These are phyloP conservation scores for Dascyllus trimaculatus DNA, from an alignment of 2,113 vertebrate species.

Conservation along the genomic window DNA sequence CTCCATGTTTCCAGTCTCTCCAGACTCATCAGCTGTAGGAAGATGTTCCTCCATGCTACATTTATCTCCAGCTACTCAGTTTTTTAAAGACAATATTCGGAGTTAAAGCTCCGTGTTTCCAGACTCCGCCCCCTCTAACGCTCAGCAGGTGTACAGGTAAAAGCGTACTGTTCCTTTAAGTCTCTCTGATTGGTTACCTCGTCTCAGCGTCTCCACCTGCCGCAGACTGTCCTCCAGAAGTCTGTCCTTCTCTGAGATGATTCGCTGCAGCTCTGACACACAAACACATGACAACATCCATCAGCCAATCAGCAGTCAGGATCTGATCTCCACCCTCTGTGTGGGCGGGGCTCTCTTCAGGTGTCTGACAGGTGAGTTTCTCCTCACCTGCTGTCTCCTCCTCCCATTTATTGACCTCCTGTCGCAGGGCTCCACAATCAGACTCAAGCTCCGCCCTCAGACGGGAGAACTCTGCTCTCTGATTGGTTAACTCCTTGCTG, in stretches of 20 bases:
- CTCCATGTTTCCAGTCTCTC: too few species aligned
- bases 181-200: slow-evolving; percentile 77
- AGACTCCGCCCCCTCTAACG: too few species aligned
- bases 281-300: not conserved
- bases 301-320: slow-evolving; percentile 5
- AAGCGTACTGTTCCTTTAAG: too few species aligned
- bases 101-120: too few species aligned
- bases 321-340: not conserved
- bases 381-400: slow-evolving; percentile 43
- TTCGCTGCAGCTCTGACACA: slow-evolving; percentile 82
- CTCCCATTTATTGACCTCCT: slow-evolving; percentile 64
- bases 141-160: too few species aligned
- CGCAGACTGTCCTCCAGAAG: slow-evolving; percentile 81
- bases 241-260: slow-evolving; percentile 86
- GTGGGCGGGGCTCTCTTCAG: too few species aligned
- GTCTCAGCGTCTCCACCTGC: slow-evolving; percentile 79
- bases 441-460: slow-evolving; percentile 76
- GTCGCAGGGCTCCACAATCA: slow-evolving; percentile 77
- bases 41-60: too few species aligned
- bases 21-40: too few species aligned
- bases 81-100: too few species aligned
- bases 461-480: slow-evolving; percentile 72
- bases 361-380: too few species aligned
- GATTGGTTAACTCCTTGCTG: slow-evolving; percentile 63
- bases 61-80: too few species aligned